Evolutionary conservation across 2,888 invertebrate species (phyloP), one percentile per base, ranked within the genome.

Genomic region (Heteromurus nitidus): DNA sequence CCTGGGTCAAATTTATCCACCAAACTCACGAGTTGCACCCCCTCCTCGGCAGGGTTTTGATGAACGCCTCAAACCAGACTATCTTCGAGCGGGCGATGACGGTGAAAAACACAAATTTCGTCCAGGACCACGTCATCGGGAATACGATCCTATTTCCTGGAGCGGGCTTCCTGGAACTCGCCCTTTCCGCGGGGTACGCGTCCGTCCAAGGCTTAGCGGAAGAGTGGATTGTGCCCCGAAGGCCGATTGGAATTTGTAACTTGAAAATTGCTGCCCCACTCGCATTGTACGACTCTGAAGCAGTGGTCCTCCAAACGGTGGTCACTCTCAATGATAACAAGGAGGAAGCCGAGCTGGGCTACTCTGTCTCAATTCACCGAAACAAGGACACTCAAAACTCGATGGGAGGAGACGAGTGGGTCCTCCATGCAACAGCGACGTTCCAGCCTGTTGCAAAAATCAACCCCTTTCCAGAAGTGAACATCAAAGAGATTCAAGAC

Each of bases 71-170:
- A 11, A n/a, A n/a, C n/a, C 26, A 7, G 20, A 68, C 68, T 11
- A 3, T 68, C 28, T 79, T 79, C 42, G 3, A 62, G 16, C 62
- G n/a, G 16, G 3, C 11, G 2, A 3, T 79, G 0, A 44, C 44
- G 9, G 9, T 70, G 22, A 26, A 64, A 62, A 28, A 44, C 3
- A 16, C 26, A 1, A 24, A 42, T 1, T 80, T 24, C 20, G 7
- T 80, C 26, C 47, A 24, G n/a, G 77, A 77, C 68, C 77, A 77
- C 31, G 47, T 30, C 11, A 44, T 77, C 22, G 77, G 77, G n/a
- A n/a, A 22, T 22, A 58, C 26, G 16, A 44, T 77, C 1, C 28
- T 77, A 5, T 65, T 42, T 24, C 58, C 58, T 7, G 58, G 58
- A 24, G 58, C 58, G 9, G 20, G 22, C 22, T 58, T 58, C 16